Percentiles rank a stretch among this genome's conserved stretches.
phyloP scores from a whole-genome alignment of 2,113 vertebrate species.

The Sigmodon hispidus region DNA sequence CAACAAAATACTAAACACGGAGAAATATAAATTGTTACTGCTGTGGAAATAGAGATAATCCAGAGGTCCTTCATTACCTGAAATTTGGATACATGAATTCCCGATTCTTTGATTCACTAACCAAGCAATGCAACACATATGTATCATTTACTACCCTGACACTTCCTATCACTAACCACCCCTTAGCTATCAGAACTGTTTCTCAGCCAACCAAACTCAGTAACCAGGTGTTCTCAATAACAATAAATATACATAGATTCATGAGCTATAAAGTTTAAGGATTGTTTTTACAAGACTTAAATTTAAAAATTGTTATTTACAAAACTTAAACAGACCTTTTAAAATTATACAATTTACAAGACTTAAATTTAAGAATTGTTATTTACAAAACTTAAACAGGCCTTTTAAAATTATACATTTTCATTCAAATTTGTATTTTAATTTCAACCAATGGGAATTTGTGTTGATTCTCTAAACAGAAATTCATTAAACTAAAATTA shows the following conservation, averaged over 20 bases:
- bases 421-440: constrained; percentile 44
- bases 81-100: not conserved
- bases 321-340: not conserved
- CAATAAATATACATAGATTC: not conserved
- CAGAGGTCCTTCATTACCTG: not conserved
- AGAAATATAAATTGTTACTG: not conserved
- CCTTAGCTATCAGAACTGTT: not conserved
- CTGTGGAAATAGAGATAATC: not conserved
- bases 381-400: no score
- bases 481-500: constrained; percentile 52
- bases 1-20: constrained; percentile 10
- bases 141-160: not conserved
- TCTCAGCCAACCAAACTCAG: not conserved
- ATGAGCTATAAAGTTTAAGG: not conserved
- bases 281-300: constrained; percentile 10
- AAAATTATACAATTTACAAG: not conserved
- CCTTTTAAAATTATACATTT: not conserved
- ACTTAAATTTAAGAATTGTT: constrained; percentile 5
- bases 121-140: not conserved
- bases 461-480: not conserved
- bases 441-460: constrained; percentile 11
- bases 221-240: not conserved
- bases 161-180: not conserved
- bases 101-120: not conserved
- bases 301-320: constrained; percentile 32